Conservation (phyloP, 1,140 invertebrate genomes). For the Scaptomyza hsui region DNA sequence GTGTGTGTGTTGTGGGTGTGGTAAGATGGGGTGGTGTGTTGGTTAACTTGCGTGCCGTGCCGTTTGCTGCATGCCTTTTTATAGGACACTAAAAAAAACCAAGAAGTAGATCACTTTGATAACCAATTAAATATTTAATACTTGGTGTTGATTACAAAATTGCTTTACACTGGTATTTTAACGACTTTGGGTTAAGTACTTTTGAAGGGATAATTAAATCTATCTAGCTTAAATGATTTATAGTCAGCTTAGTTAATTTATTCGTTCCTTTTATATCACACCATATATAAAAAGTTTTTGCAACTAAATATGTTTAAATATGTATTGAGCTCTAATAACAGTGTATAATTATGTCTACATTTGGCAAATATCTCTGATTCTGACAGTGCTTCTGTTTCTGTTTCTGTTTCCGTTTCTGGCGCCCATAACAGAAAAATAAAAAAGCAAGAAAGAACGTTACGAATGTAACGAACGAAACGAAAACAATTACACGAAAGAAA, state of each 20-base stretch:
- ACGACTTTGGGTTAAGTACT: no score
- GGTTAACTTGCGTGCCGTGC: conserved; percentile 54
- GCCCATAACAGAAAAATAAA: conserved; percentile 63
- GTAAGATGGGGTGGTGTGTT: conserved; percentile 33
- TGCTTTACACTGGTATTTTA: not conserved
- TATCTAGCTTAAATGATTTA: no score
- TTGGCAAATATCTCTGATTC: conserved; percentile 50
- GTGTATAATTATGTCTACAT: conserved; percentile 73
- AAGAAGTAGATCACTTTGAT: conserved; percentile 40
- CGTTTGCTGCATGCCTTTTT: conserved; percentile 63
- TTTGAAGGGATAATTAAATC: not conserved
- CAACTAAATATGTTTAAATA: no score
- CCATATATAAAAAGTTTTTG: no score
- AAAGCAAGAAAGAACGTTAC: conserved; percentile 37
- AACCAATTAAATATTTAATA: conserved; percentile 47
- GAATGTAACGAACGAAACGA: conserved; percentile 77
- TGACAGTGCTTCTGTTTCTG: conserved; percentile 17
- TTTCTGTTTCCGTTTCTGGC: conserved; percentile 54
- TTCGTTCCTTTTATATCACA: no score
- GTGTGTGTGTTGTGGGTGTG: conserved; percentile 11
- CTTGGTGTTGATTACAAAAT: conserved; percentile 16
- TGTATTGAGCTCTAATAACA: no score
- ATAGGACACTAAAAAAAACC: conserved; percentile 63
- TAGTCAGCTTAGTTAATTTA: no score
- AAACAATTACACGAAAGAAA: conserved; percentile 80